Conservation (phyloP, 2,888 invertebrate species). For the Erebia epiphron region DNA sequence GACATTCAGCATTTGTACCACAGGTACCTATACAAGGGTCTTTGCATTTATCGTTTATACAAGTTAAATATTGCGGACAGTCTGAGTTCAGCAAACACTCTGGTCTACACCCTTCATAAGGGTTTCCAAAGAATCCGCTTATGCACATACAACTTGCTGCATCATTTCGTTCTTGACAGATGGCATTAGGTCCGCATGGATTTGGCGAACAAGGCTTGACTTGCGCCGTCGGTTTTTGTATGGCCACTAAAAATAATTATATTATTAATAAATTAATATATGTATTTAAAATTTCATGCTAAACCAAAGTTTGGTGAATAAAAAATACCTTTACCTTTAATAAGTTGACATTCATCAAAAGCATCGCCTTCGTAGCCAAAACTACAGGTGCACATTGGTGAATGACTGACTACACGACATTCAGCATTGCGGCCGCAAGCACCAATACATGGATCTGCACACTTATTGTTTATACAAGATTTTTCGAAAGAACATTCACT, state of each 20-base stretch:
- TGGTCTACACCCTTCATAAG: conserved; percentile 87
- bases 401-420: conserved; percentile 92
- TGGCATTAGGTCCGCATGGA: conserved; percentile 86
- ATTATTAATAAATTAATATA: conserved; percentile 12
- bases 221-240: conserved; percentile 51
- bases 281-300: conserved; percentile 4
- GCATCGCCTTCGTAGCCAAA: conserved; percentile 89
- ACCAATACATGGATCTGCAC: conserved; percentile 91
- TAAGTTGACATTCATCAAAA: conserved; percentile 85
- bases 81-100: conserved; percentile 88
- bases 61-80: conserved; percentile 85
- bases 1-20: conserved; percentile 88
- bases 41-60: conserved; percentile 86
- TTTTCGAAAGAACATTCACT: conserved; percentile 89
- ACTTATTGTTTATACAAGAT: conserved; percentile 91
- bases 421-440: conserved; percentile 90
- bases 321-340: conserved; percentile 55
- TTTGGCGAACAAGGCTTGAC: conserved; percentile 82
- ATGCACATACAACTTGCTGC: conserved; percentile 88
- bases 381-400: conserved; percentile 92
- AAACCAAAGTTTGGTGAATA: neutral
- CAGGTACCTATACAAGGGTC: conserved; percentile 91
- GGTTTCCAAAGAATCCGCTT: conserved; percentile 87
- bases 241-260: conserved; percentile 41
- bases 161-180: conserved; percentile 86